Percentiles rank a stretch among this genome's conserved stretches.
Evolutionary conservation across 2,888 invertebrate genomes (phyloP).

Genomic region (Caenorhabditis zanzibari): DNA sequence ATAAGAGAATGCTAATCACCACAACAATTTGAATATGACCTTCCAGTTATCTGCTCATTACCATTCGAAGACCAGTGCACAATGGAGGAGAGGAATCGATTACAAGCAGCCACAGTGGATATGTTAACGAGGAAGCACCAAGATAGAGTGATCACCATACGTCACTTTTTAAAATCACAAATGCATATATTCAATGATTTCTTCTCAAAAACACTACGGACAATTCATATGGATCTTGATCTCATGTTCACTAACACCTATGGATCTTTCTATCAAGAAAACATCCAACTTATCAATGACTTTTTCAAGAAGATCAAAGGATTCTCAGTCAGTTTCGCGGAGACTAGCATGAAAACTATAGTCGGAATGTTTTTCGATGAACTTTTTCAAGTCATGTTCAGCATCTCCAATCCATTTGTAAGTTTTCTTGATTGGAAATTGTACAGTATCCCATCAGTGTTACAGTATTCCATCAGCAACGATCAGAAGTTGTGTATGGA

Average conservation of each 20-base stretch:
- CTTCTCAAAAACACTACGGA: constrained; percentile 45
- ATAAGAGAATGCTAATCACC: background rate
- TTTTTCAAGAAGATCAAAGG: constrained; percentile 49
- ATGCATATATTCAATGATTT: constrained; percentile 52
- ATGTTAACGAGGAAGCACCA: constrained; percentile 46
- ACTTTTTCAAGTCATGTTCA: constrained; percentile 60
- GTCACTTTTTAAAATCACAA: constrained; percentile 46
- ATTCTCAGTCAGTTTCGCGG: constrained; percentile 52
- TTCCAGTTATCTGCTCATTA: constrained; percentile 42
- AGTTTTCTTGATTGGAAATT: constrained; percentile 2
- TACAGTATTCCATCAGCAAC: constrained; percentile 48
- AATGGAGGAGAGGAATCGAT: constrained; percentile 39
- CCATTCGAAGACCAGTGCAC: constrained; percentile 48
- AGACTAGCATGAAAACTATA: constrained; percentile 55
- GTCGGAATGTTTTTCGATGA: constrained; percentile 59
- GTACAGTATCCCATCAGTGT: background rate
- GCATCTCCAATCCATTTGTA: constrained; percentile 65
- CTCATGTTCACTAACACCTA: constrained; percentile 60
- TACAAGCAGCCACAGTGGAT: constrained; percentile 23
- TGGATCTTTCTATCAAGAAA: constrained; percentile 61
- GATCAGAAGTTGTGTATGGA: constrained; percentile 51
- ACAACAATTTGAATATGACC: constrained; percentile 4
- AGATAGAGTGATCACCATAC: constrained; percentile 51
- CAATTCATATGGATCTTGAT: constrained; percentile 57
- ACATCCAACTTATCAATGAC: constrained; percentile 49